Base-by-base conservation (phyloP, 2,113 vertebrate genomes). In the Tretioscincus oriximinensis region DNA sequence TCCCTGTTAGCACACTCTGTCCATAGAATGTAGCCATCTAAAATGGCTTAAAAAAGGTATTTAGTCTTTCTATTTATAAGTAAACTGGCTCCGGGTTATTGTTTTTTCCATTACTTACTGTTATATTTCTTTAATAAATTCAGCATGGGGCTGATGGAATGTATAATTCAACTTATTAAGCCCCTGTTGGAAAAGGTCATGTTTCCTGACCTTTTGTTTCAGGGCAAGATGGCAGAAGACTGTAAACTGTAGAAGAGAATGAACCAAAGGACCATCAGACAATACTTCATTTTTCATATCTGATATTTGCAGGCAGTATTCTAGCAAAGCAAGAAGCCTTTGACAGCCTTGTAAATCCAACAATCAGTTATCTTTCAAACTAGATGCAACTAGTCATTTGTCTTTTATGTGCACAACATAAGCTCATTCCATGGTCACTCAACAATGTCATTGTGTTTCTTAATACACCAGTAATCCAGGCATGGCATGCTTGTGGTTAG, bases 391-490 rank as follows among this genome's bases (percentile, higher is more conserved):
- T n/a, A 7, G 31, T 47, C 31, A 35, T 64, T 65, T 58, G 9
- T 61, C 63, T 68, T 68, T 76, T 28, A 75, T 68, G 65, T 75
- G 72, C 14, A 49, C 49, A 60, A 58, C 31, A 69, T 4, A 81
- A 61, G 51, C 49, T 41, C n/a, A 22, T 60, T 69, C 66, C 22
- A 60, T 69, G 77, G 18, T 68, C 49, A 68, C 64, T 68, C 54
- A 81, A 81, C 51, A 68, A 3, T 10, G 64, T 35, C 49, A 75
- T 61, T 81, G 51, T 47, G n/a, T 61, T 58, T 68, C 45, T 49
- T 47, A 67, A 28, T 47, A 68, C 47, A 64, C 20, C 73, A 81
- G 63, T 81, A 68, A 69, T 28, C 49, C 51, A n/a, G n/a, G 51
- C 26, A 66, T 74, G 61, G 31, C 49, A 61, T 60, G 16, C 49